phyloP scores from a whole-genome alignment of 2,888 invertebrate species.

The Drosophila nigricruria region DNA sequence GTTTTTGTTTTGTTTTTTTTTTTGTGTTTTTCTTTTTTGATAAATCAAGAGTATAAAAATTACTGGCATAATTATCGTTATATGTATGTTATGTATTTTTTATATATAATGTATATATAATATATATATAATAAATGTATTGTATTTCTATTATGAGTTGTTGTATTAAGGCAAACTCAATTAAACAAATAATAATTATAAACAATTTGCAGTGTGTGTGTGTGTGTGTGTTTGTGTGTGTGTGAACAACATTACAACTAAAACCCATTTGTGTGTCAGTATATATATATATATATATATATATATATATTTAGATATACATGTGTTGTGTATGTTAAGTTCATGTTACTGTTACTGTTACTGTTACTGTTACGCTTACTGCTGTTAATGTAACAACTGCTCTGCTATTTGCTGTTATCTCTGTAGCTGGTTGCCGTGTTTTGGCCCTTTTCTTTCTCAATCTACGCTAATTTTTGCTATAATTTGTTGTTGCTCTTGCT shows the following conservation, averaged over 20 bases:
- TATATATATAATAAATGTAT: conserved; percentile 10
- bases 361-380: conserved; percentile 8
- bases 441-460: neutral
- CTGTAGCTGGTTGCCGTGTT: conserved; percentile 1
- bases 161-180: conserved; percentile 36
- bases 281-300: too few relatives aligned
- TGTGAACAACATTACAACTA: conserved; percentile 50
- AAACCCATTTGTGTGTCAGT: conserved; percentile 35
- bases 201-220: conserved; percentile 13
- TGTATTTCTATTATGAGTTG: conserved; percentile 13
- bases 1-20: too few relatives aligned
- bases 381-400: conserved; percentile 28
- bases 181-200: neutral
- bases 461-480: conserved; percentile 49
- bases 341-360: conserved; percentile 22
- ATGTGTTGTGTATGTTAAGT: conserved; percentile 17
- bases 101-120: conserved; percentile 32
- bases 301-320: too few relatives aligned
- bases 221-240: conserved; percentile 23
- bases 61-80: conserved; percentile 20
- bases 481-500: conserved; percentile 4
- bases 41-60: conserved; percentile 15
- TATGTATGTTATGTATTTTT: conserved; percentile 12
- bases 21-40: too few relatives aligned
- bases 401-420: conserved; percentile 15